Base-by-base conservation (phyloP, 2,797 vertebrate genomes). In the Gambelia wislizenii region DNA sequence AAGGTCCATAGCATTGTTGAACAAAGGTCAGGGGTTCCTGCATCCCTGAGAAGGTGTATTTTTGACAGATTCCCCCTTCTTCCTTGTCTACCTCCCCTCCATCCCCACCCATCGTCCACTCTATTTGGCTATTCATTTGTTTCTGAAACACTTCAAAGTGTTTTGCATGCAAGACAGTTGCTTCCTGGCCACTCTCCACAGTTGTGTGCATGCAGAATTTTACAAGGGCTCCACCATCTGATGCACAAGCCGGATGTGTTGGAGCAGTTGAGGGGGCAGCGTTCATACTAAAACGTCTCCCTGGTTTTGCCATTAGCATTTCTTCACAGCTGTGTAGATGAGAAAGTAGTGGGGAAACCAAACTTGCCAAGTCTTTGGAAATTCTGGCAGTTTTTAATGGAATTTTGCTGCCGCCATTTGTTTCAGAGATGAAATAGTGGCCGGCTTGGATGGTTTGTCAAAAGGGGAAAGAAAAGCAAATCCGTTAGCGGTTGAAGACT, bases 181-280 rank as follows among this genome's bases (percentile, higher is more conserved):
- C 8, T n/a, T 47, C n/a, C 47, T 1, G 9, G n/a, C 22, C 0
- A 4, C n/a, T 27, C 18, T 33, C 14, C 22, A 0, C 76, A 39
- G 16, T n/a, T 47, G 47, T 39, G 20, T 52, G 42, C 36, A 33
- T 18, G 33, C 25, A 42, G 39, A 85, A 85, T 52, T 67, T 30
- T 54, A 36, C 36, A 30, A 27, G 13, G 16, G 25, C 7, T 18
- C 4, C n/a, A 3, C 49, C 0, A 20, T 59, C 42, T 61, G 10
- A 39, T n/a, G 22, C 61, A 36, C 20, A 36, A 39, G 14, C 42
- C 8, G 22, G 52, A 1, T 61, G 59, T 44, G 49, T 12, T 52
- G n/a, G 44, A 72, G 36, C 13, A 3, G 33, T 10, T 39, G 47
- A 39, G 10, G 5, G 10, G 5, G 1, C 30, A 16, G 2, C 22